Evolutionary conservation across 2,797 vertebrate species (phyloP).

Genomic region (Coreius guichenoti): DNA sequence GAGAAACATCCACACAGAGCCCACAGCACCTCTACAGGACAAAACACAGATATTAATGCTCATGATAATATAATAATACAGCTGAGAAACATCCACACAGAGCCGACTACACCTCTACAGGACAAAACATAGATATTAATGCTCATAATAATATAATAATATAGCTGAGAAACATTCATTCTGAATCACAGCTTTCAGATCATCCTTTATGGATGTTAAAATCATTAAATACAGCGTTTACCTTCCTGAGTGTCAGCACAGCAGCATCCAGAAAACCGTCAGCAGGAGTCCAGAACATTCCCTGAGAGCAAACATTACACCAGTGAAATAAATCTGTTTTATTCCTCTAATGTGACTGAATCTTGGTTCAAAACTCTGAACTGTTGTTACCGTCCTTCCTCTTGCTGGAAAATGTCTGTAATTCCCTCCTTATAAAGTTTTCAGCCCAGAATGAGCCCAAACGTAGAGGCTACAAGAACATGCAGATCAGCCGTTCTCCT

Average conservation of each 20-base stretch:
- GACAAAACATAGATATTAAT: too few species aligned
- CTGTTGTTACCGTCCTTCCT: conserved; percentile 77
- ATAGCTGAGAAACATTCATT: too few species aligned
- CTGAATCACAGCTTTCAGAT: not conserved
- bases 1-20: too few species aligned
- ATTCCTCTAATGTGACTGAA: not conserved
- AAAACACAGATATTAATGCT: not conserved
- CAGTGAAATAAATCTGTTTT: not conserved
- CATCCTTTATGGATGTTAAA: not conserved
- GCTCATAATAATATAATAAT: too few species aligned
- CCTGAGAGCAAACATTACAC: too few species aligned
- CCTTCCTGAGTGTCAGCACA: too few species aligned
- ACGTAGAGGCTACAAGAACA: conserved; percentile 66
- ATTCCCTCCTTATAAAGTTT: conserved; percentile 57
- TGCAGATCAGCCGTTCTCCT: conserved; percentile 75
- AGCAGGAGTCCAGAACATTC: too few species aligned
- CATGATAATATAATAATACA: not conserved
- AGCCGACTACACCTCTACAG: too few species aligned
- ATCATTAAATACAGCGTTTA: too few species aligned
- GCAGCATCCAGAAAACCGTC: too few species aligned
- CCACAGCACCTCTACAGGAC: too few species aligned
- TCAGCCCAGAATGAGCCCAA: conserved; percentile 72
- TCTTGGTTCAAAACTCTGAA: not conserved
- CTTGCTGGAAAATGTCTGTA: conserved; percentile 75
- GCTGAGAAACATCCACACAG: conserved; percentile 63